Conservation (phyloP, 2,888 invertebrate species). For the Tenthredo amoena region DNA sequence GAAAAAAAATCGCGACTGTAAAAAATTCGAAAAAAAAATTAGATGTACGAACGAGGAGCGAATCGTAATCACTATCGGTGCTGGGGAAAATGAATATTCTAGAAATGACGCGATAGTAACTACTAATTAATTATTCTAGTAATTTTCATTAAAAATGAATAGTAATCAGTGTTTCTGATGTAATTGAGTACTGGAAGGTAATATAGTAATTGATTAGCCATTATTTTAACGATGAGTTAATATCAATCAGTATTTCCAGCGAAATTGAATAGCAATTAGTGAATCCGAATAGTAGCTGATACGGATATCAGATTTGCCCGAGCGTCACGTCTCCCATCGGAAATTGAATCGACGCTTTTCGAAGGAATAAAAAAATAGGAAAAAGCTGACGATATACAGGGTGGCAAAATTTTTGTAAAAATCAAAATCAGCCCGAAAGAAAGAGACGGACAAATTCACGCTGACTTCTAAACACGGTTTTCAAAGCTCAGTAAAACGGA, state of each 20-base stretch:
- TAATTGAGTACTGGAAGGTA: neutral
- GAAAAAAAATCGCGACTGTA: too few species aligned
- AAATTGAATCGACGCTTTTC: slow-evolving; percentile 14
- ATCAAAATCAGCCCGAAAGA: too few species aligned
- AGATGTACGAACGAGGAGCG: too few species aligned
- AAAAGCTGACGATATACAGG: neutral
- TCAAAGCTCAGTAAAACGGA: neutral
- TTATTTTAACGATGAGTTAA: neutral
- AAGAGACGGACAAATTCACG: too few species aligned
- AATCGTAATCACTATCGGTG: too few species aligned
- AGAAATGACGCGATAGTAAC: neutral
- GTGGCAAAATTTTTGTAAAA: too few species aligned
- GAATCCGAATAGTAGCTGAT: neutral
- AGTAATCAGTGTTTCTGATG: neutral
- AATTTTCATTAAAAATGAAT: too few species aligned
- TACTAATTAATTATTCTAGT: too few species aligned
- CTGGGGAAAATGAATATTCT: too few species aligned
- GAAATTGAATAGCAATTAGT: neutral
- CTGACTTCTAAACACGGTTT: neutral
- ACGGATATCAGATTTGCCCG: neutral
- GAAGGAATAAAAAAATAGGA: neutral
- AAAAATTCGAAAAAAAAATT: too few species aligned
- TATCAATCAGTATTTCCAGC: neutral
- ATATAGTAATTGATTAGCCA: too few species aligned
- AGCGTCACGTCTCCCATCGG: neutral